Conservation (phyloP, 2,888 invertebrate genomes). For the Stegana nigrithorax region DNA sequence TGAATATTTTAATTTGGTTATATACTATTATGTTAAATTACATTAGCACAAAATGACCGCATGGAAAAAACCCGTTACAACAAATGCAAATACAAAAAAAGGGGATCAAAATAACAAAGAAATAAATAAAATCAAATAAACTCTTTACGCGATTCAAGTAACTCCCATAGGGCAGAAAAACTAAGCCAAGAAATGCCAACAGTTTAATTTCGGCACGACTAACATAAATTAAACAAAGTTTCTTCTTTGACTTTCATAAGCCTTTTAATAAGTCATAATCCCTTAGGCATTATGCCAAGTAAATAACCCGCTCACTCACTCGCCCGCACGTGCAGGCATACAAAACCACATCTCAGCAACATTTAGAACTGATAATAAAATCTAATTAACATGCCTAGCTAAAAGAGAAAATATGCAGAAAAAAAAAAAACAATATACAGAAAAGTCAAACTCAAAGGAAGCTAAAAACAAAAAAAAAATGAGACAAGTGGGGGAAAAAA, state of each 20-base stretch:
- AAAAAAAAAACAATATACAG: neutral
- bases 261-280: conserved; percentile 60
- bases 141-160: too few relatives aligned
- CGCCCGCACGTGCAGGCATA: neutral
- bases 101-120: neutral
- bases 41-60: too few relatives aligned
- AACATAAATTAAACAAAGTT: conserved; percentile 60
- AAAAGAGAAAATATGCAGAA: neutral
- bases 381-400: conserved; percentile 7
- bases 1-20: too few relatives aligned
- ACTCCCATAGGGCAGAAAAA: too few relatives aligned
- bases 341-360: neutral
- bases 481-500: conserved; percentile 36
- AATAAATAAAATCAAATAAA: too few relatives aligned
- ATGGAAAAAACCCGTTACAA: too few relatives aligned
- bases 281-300: conserved; percentile 45
- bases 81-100: neutral
- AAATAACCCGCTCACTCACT: conserved; percentile 1
- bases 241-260: conserved; percentile 58
- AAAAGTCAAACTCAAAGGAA: neutral
- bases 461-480: neutral
- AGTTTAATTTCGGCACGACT: conserved; percentile 42
- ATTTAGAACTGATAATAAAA: conserved; percentile 10
- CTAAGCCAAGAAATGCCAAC: too few relatives aligned
- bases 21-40: too few relatives aligned